Percentiles rank a stretch among this genome's conserved stretches.
phyloP scores from a whole-genome alignment of 37 sponge, comb jelly and placozoan species.

The Chondrilla cf. caribensis region DNA sequence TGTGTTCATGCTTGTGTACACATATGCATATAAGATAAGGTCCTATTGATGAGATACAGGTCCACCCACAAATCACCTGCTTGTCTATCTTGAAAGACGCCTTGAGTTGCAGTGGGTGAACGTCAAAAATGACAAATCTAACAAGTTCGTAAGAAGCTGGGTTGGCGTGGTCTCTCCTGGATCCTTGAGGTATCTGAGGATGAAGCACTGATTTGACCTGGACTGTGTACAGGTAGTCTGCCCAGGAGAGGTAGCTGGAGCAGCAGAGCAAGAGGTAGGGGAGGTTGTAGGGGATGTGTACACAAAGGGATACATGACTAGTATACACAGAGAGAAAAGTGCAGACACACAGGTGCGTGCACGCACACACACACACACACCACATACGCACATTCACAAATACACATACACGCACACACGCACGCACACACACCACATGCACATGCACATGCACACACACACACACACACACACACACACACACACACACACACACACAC shows the following conservation, averaged over 20 bases:
- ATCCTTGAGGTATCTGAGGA: background rate
- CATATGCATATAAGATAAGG: background rate
- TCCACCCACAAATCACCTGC: no score
- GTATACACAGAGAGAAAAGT: no score
- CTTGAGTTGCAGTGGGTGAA: conserved; percentile 51
- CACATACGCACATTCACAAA: no score
- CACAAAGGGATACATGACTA: no score
- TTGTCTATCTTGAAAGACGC: conserved; percentile 44
- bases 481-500: no score
- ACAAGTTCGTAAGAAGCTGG: background rate
- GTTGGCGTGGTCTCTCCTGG: conserved; percentile 7
- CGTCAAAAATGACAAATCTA: conserved; percentile 46
- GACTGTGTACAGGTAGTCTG: conserved; percentile 51
- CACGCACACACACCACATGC: no score
- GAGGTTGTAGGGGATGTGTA: background rate
- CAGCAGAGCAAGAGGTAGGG: background rate
- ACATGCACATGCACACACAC: no score
- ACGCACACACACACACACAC: no score
- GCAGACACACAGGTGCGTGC: no score
- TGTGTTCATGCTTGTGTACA: background rate
- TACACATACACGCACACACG: no score
- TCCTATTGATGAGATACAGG: no score
- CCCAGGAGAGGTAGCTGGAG: conserved; percentile 63
- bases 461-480: no score
- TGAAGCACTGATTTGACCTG: conserved; percentile 49